Evolutionary conservation across 2,797 vertebrate genomes (phyloP).

Genomic region (Yasuhikotakia modesta): DNA sequence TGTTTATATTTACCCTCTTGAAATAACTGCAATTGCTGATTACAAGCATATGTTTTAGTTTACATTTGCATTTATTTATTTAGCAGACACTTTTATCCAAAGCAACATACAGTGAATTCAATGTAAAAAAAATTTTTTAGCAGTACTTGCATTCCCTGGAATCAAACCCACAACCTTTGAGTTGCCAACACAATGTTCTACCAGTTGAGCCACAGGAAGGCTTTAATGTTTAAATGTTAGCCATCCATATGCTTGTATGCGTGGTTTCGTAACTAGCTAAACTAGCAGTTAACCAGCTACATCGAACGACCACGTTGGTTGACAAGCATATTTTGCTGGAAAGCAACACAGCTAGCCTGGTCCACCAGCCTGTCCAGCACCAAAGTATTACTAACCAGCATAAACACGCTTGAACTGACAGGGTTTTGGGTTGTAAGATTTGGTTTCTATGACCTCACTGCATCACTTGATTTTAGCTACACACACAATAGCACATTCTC

Average conservation of each 20-base stretch:
- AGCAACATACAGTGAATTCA: no score
- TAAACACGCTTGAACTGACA: neutral
- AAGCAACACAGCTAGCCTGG: neutral
- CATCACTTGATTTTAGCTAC: neutral
- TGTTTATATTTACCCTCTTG: conserved; percentile 3
- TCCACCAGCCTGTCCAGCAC: neutral
- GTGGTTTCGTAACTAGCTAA: neutral
- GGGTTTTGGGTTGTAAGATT: neutral
- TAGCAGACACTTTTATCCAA: no score
- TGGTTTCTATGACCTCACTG: neutral
- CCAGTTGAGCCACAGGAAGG: no score
- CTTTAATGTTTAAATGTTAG: neutral
- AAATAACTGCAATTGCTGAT: neutral
- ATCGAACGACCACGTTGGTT: neutral
- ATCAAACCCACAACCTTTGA: no score
- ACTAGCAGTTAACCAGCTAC: neutral
- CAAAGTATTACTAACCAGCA: neutral
- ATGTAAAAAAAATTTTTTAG: no score
- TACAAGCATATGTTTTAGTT: neutral
- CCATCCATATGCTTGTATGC: neutral
- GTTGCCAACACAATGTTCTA: no score
- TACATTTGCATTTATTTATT: no score
- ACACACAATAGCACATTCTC: neutral
- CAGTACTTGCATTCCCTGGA: no score
- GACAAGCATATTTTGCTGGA: neutral